Evolutionary conservation across 2,888 invertebrate genomes (phyloP).

Genomic region (Mylabris sibirica): DNA sequence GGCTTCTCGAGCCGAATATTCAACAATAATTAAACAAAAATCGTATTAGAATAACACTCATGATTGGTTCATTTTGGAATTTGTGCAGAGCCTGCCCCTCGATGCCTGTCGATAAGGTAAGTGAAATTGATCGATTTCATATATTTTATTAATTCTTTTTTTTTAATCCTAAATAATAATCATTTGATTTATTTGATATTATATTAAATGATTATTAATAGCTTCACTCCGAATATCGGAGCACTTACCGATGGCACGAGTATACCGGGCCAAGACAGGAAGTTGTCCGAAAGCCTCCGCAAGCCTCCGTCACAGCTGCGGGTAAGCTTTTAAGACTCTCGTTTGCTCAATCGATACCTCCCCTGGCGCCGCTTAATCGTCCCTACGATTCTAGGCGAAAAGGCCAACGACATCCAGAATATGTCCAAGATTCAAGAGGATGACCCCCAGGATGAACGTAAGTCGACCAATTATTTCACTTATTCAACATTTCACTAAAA

Average conservation of each 20-base stretch:
- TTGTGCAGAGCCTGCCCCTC: conserved; percentile 96
- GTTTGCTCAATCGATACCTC: conserved; percentile 20
- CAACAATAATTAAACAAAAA: conserved; percentile 40
- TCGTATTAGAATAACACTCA: conserved; percentile 65
- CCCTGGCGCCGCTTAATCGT: conserved; percentile 23
- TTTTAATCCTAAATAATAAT: neutral
- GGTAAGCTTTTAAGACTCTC: conserved; percentile 42
- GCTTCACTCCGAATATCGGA: conserved; percentile 94
- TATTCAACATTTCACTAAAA: conserved; percentile 3
- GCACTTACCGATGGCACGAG: conserved; percentile 95
- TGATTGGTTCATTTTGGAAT: conserved; percentile 98
- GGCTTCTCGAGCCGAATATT: conserved; percentile 45
- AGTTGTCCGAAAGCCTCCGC: conserved; percentile 72
- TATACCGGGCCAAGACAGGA: conserved; percentile 80
- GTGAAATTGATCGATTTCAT: conserved; percentile 38
- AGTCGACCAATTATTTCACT: conserved; percentile 15
- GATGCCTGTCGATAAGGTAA: conserved; percentile 96
- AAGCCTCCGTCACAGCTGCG: conserved; percentile 56
- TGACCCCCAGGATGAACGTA: conserved; percentile 53
- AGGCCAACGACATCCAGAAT: conserved; percentile 50
- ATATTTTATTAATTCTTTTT: neutral
- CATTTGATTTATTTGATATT: neutral
- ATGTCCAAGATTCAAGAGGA: conserved; percentile 53
- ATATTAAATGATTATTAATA: conserved; percentile 59
- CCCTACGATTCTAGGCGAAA: conserved; percentile 47